These are phyloP conservation scores for Chrysaora quinquecirrha DNA, from an alignment of 30 jellyfish, hydroid and myxozoan genomes.

Conservation along the genomic window DNA sequence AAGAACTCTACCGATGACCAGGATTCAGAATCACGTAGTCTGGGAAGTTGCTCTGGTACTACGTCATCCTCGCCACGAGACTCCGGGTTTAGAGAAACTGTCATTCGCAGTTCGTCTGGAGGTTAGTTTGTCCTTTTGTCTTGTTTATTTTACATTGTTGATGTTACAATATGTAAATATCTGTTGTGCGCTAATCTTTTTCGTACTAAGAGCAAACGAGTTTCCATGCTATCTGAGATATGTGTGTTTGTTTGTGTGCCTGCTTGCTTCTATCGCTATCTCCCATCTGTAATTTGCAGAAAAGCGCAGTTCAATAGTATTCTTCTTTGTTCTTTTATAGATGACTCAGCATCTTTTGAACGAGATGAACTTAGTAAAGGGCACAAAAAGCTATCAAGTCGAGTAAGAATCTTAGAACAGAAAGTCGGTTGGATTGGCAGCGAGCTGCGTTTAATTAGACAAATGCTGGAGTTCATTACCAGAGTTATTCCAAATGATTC, in stretches of 20 bases:
- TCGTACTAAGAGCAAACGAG: background rate
- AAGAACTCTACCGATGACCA: slow-evolving; percentile 56
- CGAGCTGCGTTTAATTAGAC: slow-evolving; percentile 49
- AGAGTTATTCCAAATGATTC: slow-evolving; percentile 10
- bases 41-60: slow-evolving; percentile 1
- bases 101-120: slow-evolving; percentile 17
- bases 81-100: slow-evolving; percentile 64
- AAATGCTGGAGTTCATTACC: slow-evolving; percentile 32
- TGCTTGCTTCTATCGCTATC: background rate
- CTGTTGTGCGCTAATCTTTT: background rate
- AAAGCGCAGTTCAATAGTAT: background rate
- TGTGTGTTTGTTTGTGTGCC: background rate
- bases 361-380: background rate
- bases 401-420: slow-evolving; percentile 40
- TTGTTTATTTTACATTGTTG: background rate
- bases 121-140: background rate
- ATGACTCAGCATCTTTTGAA: slow-evolving; percentile 11
- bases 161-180: background rate
- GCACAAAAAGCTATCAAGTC: slow-evolving; percentile 9
- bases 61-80: slow-evolving; percentile 36
- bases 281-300: background rate
- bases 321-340: background rate
- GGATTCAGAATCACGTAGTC: slow-evolving; percentile 34
- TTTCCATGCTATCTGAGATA: background rate
- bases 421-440: slow-evolving; percentile 45